A percentile compares a stretch with the other conserved stretches of the same genome.
phyloP scores from a whole-genome alignment of 2,797 vertebrate species.

The Pampus argenteus region DNA sequence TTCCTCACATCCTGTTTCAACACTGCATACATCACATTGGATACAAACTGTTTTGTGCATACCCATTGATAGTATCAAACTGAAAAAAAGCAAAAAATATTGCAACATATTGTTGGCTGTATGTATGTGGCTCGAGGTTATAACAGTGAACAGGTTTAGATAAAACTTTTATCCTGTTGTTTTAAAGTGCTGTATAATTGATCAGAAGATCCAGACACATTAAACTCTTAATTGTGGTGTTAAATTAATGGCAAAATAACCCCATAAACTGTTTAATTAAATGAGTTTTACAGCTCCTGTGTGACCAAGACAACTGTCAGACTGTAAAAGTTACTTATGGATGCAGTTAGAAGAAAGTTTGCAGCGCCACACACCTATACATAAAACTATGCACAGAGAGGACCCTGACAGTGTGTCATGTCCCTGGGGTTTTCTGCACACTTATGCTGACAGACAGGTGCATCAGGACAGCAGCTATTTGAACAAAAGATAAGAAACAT shows the following conservation, averaged over 20 bases:
- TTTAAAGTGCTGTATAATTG: constrained; percentile 23
- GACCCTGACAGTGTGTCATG: neutral
- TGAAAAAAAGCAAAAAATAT: neutral
- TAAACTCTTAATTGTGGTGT: constrained; percentile 32
- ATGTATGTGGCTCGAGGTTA: neutral
- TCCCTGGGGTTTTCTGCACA: neutral
- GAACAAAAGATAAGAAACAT: neutral
- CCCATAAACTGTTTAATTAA: constrained; percentile 42
- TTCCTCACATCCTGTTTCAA: neutral
- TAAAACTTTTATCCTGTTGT: neutral
- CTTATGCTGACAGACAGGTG: neutral
- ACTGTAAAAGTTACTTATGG: constrained; percentile 31
- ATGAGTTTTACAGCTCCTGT: constrained; percentile 37
- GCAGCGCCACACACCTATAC: constrained; percentile 4
- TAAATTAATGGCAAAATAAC: constrained; percentile 38
- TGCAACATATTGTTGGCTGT: neutral
- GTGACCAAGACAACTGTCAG: constrained; percentile 24
- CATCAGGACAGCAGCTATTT: neutral
- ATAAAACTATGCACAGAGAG: neutral
- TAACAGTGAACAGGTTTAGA: neutral
- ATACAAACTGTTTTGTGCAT: neutral
- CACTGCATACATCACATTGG: neutral
- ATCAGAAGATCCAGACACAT: constrained; percentile 14
- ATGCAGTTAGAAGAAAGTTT: constrained; percentile 22
- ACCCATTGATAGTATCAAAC: neutral